Conservation (phyloP, 35 echinoderm and acorn worm species). For the Patiria miniata region DNA sequence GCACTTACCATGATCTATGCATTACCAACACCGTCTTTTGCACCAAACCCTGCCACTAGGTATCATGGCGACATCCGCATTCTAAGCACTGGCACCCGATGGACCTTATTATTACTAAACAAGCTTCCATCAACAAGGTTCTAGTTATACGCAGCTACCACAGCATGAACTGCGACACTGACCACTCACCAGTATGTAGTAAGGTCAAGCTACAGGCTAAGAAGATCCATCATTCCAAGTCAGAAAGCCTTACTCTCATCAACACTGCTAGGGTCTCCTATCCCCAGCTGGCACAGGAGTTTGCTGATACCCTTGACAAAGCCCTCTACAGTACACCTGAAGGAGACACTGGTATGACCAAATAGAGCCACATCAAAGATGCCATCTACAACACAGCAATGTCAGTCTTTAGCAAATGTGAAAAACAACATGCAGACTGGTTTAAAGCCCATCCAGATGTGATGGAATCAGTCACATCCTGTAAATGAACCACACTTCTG, state of each 20-base stretch:
- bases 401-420: no score
- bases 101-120: conserved; percentile 19
- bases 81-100: conserved; percentile 69
- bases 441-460: not conserved
- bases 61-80: conserved; percentile 55
- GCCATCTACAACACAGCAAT: no score
- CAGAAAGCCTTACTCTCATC: no score
- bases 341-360: no score
- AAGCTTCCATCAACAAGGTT: no score
- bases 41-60: conserved; percentile 48
- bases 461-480: not conserved
- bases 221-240: no score
- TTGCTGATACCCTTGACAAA: not conserved
- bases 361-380: no score
- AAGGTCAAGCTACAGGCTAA: no score
- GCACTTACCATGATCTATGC: not conserved
- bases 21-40: not conserved
- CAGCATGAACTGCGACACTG: no score
- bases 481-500: conserved; percentile 46
- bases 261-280: not conserved
- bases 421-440: not conserved
- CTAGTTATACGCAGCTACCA: no score
- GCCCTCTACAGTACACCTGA: no score
- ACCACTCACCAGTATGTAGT: no score
- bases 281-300: not conserved